Conservation (phyloP, 2,113 vertebrate genomes). For the Helogale parvula region DNA sequence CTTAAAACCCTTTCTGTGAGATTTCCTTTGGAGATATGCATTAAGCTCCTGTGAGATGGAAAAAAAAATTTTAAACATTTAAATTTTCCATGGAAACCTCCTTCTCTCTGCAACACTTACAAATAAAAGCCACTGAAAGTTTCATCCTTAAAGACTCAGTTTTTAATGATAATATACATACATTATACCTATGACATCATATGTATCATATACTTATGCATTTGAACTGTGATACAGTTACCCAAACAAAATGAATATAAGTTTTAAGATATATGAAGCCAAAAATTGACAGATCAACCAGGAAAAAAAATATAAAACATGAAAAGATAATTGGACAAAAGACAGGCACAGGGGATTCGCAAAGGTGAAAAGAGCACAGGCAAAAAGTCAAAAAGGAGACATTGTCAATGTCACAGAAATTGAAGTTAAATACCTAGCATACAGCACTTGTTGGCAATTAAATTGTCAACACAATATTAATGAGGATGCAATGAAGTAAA, state of each 20-base stretch:
- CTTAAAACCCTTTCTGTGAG: constrained; percentile 39
- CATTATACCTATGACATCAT: background rate
- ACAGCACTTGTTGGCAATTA: background rate
- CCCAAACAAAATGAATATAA: background rate
- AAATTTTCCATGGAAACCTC: constrained; percentile 9
- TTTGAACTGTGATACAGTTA: background rate
- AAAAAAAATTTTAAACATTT: constrained; percentile 38
- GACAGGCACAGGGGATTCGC: background rate
- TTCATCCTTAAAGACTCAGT: background rate
- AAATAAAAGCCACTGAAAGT: background rate
- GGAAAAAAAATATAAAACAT: background rate
- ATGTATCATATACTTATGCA: background rate
- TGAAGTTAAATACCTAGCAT: background rate
- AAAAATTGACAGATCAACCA: background rate
- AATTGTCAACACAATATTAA: background rate
- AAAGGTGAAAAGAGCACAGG: background rate
- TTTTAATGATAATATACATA: background rate
- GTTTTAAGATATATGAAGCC: background rate
- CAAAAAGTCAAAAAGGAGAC: background rate
- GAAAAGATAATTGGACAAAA: background rate
- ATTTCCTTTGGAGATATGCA: constrained; percentile 57
- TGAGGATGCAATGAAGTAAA: background rate
- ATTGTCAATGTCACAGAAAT: background rate
- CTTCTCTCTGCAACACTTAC: background rate
- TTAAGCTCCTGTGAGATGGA: background rate